Percentiles rank a stretch among this genome's conserved stretches.
These are phyloP conservation scores for Drosophila fuyamai DNA, from an alignment of 1,140 invertebrate genomes.

Conservation along the genomic window DNA sequence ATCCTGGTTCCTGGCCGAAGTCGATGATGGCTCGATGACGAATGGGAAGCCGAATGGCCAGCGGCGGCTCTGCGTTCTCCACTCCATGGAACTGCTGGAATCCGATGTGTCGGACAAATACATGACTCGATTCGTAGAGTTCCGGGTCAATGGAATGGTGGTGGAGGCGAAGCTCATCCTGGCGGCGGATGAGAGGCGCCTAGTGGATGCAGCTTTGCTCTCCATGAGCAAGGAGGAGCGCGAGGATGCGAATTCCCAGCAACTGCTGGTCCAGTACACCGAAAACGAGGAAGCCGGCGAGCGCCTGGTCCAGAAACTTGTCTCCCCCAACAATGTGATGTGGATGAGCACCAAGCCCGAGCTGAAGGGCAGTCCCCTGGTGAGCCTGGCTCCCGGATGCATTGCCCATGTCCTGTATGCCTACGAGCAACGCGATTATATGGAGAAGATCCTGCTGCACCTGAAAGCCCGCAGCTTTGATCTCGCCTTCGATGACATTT, in stretches of 20 bases:
- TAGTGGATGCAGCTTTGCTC: constrained; percentile 61
- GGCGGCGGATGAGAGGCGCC: constrained; percentile 66
- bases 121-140: constrained; percentile 65
- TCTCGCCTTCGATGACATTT: constrained; percentile 50
- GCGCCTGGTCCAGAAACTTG: constrained; percentile 59
- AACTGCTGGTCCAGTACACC: constrained; percentile 62
- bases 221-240: constrained; percentile 50
- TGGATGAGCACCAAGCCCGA: constrained; percentile 63
- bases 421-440: constrained; percentile 54
- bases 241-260: constrained; percentile 15
- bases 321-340: constrained; percentile 41
- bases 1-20: constrained; percentile 77
- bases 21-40: constrained; percentile 60
- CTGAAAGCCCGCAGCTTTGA: constrained; percentile 68
- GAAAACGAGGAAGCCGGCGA: constrained; percentile 35
- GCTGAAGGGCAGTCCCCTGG: constrained; percentile 37
- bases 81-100: constrained; percentile 73
- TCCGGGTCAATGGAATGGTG: constrained; percentile 54
- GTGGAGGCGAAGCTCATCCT: constrained; percentile 69
- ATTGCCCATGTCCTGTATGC: constrained; percentile 59
- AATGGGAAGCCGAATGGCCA: constrained; percentile 45
- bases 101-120: constrained; percentile 66
- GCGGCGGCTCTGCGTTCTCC: constrained; percentile 51
- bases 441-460: constrained; percentile 69
- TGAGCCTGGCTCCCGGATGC: constrained; percentile 34